Percentiles rank a stretch among this genome's conserved stretches.
Evolutionary conservation across 2,888 invertebrate genomes (phyloP).

Genomic region (Chrysomela aeneicollis): DNA sequence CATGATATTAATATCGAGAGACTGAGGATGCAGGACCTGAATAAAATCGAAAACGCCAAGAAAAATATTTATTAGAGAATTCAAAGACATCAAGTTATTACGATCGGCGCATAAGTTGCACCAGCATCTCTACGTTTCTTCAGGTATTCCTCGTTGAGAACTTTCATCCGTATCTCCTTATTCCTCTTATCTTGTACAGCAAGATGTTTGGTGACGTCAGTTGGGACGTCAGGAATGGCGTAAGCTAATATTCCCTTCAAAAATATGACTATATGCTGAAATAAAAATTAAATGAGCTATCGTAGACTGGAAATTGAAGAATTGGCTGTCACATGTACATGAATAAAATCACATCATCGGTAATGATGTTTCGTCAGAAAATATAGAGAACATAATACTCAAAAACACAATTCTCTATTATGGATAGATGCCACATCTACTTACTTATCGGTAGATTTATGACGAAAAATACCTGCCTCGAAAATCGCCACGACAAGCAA

Average conservation of each 20-base stretch:
- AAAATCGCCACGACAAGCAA: conserved; percentile 68
- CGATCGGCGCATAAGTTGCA: not conserved
- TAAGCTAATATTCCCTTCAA: conserved; percentile 69
- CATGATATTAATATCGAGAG: too few species aligned
- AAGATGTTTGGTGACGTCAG: conserved; percentile 54
- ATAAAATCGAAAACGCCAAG: not conserved
- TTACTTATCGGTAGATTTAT: too few species aligned
- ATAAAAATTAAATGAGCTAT: conserved; percentile 33
- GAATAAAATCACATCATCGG: too few species aligned
- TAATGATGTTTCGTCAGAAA: too few species aligned
- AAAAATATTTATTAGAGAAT: not conserved
- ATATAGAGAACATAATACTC: conserved; percentile 18
- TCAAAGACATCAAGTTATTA: not conserved
- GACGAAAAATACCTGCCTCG: conserved; percentile 59
- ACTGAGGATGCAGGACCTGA: too few species aligned
- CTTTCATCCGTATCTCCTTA: conserved; percentile 34
- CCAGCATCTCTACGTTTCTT: conserved; percentile 1
- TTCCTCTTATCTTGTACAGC: conserved; percentile 39
- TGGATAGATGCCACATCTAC: too few species aligned
- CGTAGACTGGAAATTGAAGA: too few species aligned
- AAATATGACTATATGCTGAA: conserved; percentile 67
- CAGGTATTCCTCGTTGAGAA: conserved; percentile 11
- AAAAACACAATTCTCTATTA: too few species aligned
- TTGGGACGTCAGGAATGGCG: conserved; percentile 68
- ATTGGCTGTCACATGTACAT: not conserved